Conservation (phyloP, 2,888 invertebrate species). For the Phanerotoma sp. region DNA sequence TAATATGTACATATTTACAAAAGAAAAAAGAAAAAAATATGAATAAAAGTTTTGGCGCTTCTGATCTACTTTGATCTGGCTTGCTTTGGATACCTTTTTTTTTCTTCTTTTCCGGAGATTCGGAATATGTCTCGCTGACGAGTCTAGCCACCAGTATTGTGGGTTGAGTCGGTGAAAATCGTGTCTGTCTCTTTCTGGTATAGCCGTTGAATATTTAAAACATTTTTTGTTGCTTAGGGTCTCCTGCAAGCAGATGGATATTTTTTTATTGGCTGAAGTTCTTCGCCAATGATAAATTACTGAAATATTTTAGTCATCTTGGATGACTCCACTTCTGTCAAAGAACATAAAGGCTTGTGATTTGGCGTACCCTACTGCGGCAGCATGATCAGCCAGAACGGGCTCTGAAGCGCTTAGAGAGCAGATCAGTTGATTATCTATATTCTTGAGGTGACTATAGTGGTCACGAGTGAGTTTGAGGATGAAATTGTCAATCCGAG, state of each 20-base stretch:
- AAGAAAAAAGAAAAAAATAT: no score
- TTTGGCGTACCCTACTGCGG: not conserved
- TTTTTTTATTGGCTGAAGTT: not conserved
- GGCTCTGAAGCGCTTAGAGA: not conserved
- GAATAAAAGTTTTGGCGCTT: no score
- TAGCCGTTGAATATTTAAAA: not conserved
- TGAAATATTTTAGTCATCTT: constrained; percentile 2
- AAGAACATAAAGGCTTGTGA: not conserved
- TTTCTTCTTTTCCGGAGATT: no score
- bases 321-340: not conserved
- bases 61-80: no score
- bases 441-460: not conserved
- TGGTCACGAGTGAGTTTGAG: constrained; percentile 8
- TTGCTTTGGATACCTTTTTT: no score
- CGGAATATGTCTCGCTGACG: no score
- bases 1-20: no score
- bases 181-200: not conserved
- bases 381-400: not conserved
- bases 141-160: constrained; percentile 4
- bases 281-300: constrained; percentile 8
- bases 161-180: not conserved
- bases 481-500: not conserved
- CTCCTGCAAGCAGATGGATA: not conserved
- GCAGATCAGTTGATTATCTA: not conserved
- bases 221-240: not conserved